Evolutionary conservation across 2,113 vertebrate species (phyloP).

Genomic region (Pipra filicauda): DNA sequence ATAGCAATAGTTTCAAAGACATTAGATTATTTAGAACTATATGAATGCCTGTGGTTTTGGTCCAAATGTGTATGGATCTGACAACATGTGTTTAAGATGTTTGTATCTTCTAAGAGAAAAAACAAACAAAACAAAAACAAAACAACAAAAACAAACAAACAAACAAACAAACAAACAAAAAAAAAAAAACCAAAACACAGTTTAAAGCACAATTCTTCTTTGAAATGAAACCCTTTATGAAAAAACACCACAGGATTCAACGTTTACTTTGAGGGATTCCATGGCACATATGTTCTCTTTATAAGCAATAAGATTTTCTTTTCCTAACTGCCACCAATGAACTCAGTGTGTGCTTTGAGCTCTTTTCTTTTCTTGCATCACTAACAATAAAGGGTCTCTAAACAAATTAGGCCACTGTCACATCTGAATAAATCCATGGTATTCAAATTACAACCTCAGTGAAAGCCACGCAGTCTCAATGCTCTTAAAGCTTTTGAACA

Average conservation of each 20-base stretch:
- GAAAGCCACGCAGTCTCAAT: background rate
- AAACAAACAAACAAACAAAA: too few species aligned
- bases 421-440: slow-evolving; percentile 38
- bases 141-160: background rate
- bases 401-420: slow-evolving; percentile 30
- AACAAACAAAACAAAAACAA: background rate
- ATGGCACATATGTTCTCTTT: background rate
- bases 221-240: background rate
- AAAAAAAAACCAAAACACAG: background rate
- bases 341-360: background rate
- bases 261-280: background rate
- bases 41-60: background rate
- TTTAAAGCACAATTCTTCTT: background rate
- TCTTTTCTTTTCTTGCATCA: background rate
- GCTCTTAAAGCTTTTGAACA: slow-evolving; percentile 19
- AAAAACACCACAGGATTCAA: background rate
- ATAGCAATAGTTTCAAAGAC: background rate
- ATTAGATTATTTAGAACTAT: background rate
- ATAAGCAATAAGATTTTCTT: background rate
- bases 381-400: slow-evolving; percentile 5
- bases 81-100: background rate
- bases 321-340: background rate
- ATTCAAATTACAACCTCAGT: background rate
- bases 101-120: background rate
- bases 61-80: background rate